Conservation (phyloP, 2,113 vertebrate species). For the Dunckerocampus dactyliophorus region DNA sequence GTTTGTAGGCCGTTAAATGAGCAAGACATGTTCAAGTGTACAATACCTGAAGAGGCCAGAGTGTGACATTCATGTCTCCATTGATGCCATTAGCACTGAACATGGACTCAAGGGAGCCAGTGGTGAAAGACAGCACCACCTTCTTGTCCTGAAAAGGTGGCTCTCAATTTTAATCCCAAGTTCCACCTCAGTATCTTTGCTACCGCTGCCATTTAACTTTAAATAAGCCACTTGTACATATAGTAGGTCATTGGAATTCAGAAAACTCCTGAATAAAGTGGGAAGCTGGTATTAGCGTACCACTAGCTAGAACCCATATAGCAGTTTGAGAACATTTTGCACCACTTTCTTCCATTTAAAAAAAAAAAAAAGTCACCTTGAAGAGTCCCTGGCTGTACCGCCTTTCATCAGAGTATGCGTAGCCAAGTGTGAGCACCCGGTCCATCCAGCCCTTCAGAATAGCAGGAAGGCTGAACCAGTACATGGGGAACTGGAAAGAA, state of each 20-base stretch:
- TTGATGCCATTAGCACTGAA: conserved; percentile 75
- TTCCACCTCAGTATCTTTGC: no score
- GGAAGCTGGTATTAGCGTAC: no score
- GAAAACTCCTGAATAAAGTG: no score
- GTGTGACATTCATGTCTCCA: conserved; percentile 79
- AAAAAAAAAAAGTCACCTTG: conserved; percentile 63
- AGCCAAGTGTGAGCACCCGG: conserved; percentile 68
- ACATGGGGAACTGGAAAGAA: conserved; percentile 73
- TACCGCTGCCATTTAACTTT: no score
- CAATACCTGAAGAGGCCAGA: conserved; percentile 81
- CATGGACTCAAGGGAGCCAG: conserved; percentile 72
- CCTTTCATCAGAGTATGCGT: conserved; percentile 60
- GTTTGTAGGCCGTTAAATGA: not conserved
- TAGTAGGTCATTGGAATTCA: no score
- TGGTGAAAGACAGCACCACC: conserved; percentile 79
- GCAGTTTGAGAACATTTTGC: no score
- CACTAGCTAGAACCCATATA: no score
- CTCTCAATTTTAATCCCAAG: no score
- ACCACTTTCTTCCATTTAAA: no score
- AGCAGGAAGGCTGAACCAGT: conserved; percentile 79
- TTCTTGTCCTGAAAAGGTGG: conserved; percentile 73
- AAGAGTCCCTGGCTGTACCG: conserved; percentile 74
- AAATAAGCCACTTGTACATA: no score
- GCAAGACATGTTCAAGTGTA: no score
- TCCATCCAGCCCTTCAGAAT: conserved; percentile 84